Percentiles rank a stretch among this genome's conserved stretches.
phyloP scores from a whole-genome alignment of 2,113 vertebrate genomes.

The Dipodomys ordii region DNA sequence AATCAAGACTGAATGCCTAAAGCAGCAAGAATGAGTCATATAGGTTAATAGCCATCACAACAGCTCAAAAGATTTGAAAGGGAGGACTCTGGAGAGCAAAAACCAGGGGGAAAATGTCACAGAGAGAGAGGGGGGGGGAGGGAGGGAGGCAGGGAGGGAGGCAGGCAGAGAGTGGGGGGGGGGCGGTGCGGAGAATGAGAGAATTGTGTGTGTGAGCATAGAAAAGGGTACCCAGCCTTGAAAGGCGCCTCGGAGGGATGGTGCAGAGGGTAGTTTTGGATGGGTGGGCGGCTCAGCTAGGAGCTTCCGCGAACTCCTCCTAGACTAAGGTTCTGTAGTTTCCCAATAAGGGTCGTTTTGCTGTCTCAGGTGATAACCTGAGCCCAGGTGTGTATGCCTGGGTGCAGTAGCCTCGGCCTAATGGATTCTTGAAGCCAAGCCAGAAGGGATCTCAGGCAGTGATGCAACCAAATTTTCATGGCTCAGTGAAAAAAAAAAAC shows the following conservation, averaged over 20 bases:
- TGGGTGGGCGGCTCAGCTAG: background rate
- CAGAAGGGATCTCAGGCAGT: background rate
- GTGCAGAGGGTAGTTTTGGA: background rate
- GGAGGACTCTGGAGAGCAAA: background rate
- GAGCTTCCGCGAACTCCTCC: background rate
- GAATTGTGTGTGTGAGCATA: background rate
- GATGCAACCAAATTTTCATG: background rate
- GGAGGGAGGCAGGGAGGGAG: no score
- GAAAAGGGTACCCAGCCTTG: background rate
- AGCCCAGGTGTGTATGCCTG: background rate
- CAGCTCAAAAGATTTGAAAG: background rate
- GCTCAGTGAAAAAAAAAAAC: no score
- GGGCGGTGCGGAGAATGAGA: no score
- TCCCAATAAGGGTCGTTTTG: background rate
- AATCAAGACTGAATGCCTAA: background rate
- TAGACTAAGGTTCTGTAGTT: background rate
- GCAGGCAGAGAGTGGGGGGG: no score
- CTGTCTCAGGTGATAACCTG: background rate
- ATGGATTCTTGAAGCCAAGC: background rate
- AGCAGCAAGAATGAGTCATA: background rate
- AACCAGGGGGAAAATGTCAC: background rate
- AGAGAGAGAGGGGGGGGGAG: no score
- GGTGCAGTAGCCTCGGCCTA: background rate
- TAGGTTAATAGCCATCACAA: background rate
- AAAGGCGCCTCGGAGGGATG: no score